phyloP scores from a whole-genome alignment of 53 echinoderm and acorn worm species.

The Stichopus horrens region DNA sequence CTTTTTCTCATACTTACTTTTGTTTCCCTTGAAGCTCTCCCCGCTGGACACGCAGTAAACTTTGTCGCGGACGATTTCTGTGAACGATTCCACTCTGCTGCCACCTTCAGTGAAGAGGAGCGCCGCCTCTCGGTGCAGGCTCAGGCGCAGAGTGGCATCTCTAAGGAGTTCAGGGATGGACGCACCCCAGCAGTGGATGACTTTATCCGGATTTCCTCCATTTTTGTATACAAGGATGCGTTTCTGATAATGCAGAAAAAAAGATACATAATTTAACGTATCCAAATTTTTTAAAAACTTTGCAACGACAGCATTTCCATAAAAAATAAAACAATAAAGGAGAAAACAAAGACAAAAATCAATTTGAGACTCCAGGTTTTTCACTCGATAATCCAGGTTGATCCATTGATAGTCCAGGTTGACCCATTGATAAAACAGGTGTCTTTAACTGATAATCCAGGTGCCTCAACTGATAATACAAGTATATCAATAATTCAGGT shows the following conservation, averaged over 20 bases:
- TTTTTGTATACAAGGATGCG: constrained; percentile 78
- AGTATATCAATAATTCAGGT: too few species aligned
- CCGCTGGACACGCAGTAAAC: constrained; percentile 70
- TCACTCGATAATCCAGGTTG: too few species aligned
- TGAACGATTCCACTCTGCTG: constrained; percentile 56
- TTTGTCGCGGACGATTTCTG: constrained; percentile 69
- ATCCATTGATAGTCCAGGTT: too few species aligned
- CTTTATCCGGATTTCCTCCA: constrained; percentile 66
- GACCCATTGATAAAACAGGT: too few species aligned
- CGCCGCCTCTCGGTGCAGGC: constrained; percentile 60
- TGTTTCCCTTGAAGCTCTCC: constrained; percentile 66
- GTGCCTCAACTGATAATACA: too few species aligned
- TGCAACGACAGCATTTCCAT: too few species aligned
- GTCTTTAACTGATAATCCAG: too few species aligned
- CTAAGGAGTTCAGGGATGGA: constrained; percentile 66
- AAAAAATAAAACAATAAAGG: too few species aligned
- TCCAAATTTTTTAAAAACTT: too few species aligned
- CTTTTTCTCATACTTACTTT: constrained; percentile 49
- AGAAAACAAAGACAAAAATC: too few species aligned
- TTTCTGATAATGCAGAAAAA: constrained; percentile 55
- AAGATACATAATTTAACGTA: too few species aligned
- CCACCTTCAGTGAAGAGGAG: constrained; percentile 66
- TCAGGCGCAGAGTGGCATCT: constrained; percentile 61
- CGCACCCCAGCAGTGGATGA: constrained; percentile 66
- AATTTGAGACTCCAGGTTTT: too few species aligned